These are phyloP conservation scores for Gonatopus flavifemur DNA, from an alignment of 1,140 invertebrate genomes.

Conservation along the genomic window DNA sequence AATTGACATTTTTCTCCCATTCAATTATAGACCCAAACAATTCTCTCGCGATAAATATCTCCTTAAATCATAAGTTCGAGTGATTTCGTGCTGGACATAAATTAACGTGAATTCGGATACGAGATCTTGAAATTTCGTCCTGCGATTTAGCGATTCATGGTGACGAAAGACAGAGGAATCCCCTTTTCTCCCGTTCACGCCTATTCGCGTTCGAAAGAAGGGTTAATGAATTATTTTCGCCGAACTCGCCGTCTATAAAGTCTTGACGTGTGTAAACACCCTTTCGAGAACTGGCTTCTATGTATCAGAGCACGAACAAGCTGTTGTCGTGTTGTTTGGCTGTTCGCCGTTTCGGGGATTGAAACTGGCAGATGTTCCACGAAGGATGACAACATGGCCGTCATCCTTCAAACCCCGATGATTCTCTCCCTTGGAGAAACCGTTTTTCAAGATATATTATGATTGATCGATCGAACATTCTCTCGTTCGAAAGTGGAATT, in stretches of 20 bases:
- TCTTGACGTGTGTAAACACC: slow-evolving; percentile 30
- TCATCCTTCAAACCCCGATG: slow-evolving; percentile 22
- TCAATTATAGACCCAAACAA: too few relatives aligned
- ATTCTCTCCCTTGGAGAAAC: slow-evolving; percentile 23
- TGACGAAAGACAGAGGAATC: too few relatives aligned
- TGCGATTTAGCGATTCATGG: too few relatives aligned
- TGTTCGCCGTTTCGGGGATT: neutral
- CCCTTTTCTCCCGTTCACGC: slow-evolving; percentile 26
- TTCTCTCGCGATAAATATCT: too few relatives aligned
- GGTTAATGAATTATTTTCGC: slow-evolving; percentile 33
- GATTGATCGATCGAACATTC: slow-evolving; percentile 44
- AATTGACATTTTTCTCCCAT: neutral
- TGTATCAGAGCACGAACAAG: slow-evolving; percentile 4
- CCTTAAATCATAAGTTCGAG: too few relatives aligned
- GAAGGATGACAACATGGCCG: slow-evolving; percentile 50
- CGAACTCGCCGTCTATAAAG: slow-evolving; percentile 7
- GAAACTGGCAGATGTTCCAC: slow-evolving; percentile 47
- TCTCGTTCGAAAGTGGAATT: slow-evolving; percentile 9
- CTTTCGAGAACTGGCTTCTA: slow-evolving; percentile 24
- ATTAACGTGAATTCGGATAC: too few relatives aligned
- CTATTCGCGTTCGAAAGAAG: slow-evolving; percentile 11
- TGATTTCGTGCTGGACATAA: too few relatives aligned
- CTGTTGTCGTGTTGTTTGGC: neutral
- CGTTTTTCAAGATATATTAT: slow-evolving; percentile 35
- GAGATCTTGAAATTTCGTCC: too few relatives aligned